Percentiles rank a stretch among this genome's conserved stretches.
These are phyloP conservation scores for Channa maculata DNA, from an alignment of 2,113 vertebrate species.

Conservation along the genomic window DNA sequence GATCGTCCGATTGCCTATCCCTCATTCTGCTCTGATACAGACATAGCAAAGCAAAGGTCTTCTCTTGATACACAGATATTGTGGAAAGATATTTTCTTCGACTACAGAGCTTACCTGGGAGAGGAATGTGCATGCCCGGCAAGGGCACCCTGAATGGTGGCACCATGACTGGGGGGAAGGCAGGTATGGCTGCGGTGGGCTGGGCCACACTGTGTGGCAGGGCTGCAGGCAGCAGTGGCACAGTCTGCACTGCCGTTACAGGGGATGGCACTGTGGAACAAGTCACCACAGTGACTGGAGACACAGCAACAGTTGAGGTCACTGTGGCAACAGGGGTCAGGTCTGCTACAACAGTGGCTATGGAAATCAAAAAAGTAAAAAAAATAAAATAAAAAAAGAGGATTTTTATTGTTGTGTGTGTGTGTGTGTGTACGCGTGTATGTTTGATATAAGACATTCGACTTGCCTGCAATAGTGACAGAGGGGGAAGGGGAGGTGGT, in stretches of 20 bases:
- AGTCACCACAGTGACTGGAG: conserved; percentile 93
- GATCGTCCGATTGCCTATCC: no score
- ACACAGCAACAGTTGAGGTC: conserved; percentile 89
- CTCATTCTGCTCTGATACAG: no score
- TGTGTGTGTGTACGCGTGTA: background rate
- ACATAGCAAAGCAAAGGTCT: no score
- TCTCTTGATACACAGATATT: no score
- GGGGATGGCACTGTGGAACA: conserved; percentile 93
- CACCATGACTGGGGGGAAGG: conserved; percentile 98
- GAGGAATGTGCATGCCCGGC: conserved; percentile 99
- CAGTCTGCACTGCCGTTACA: conserved; percentile 92
- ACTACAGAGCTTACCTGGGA: conserved; percentile 89
- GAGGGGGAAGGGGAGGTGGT: conserved; percentile 80
- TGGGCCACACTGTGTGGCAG: conserved; percentile 94
- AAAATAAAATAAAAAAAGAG: background rate
- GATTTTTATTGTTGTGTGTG: background rate
- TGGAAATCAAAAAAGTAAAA: conserved; percentile 6
- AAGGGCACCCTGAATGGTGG: conserved; percentile 98
- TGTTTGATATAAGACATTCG: background rate
- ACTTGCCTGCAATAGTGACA: conserved; percentile 87
- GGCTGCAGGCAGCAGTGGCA: conserved; percentile 90
- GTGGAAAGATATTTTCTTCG: background rate
- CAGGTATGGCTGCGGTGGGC: conserved; percentile 90
- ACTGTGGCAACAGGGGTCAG: conserved; percentile 82
- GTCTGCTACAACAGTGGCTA: conserved; percentile 80